These are phyloP conservation scores for Melanargia galathea DNA, from an alignment of 2,888 invertebrate species.

Conservation along the genomic window DNA sequence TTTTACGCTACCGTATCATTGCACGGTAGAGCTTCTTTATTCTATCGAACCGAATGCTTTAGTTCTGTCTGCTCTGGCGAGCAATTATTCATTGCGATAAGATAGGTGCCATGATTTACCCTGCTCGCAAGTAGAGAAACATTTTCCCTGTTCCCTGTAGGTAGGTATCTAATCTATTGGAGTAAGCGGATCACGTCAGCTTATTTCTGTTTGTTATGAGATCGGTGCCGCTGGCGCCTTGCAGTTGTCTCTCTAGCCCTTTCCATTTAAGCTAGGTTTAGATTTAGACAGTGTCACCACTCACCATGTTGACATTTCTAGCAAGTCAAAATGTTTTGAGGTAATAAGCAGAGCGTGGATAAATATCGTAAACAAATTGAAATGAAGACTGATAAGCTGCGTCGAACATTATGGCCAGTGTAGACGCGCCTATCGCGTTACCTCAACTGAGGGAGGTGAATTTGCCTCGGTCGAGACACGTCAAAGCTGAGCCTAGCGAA, in stretches of 20 bases:
- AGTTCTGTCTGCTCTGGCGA: conserved; percentile 21
- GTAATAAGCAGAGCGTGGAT: too few species aligned
- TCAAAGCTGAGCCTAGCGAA: too few species aligned
- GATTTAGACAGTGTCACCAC: neutral
- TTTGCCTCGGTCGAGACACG: too few species aligned
- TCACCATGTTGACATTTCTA: too few species aligned
- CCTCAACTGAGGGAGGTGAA: too few species aligned
- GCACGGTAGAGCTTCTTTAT: conserved; percentile 2
- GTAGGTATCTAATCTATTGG: conserved; percentile 67
- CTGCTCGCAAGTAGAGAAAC: conserved; percentile 36
- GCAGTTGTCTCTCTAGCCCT: conserved; percentile 48
- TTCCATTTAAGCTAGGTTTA: conserved; percentile 12
- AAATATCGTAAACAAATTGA: too few species aligned
- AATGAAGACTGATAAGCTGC: too few species aligned
- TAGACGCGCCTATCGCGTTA: too few species aligned
- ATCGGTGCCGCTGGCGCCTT: conserved; percentile 68
- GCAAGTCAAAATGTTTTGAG: too few species aligned
- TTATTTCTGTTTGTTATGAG: conserved; percentile 81
- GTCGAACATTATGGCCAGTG: too few species aligned
- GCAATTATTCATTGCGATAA: conserved; percentile 43
- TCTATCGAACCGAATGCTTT: conserved; percentile 11
- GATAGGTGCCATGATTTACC: conserved; percentile 37
- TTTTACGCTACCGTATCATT: neutral
- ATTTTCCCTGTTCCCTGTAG: conserved; percentile 43
- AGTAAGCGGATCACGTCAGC: conserved; percentile 80